Evolutionary conservation across 2,888 invertebrate genomes (phyloP).

Genomic region (Brenthis daphne): DNA sequence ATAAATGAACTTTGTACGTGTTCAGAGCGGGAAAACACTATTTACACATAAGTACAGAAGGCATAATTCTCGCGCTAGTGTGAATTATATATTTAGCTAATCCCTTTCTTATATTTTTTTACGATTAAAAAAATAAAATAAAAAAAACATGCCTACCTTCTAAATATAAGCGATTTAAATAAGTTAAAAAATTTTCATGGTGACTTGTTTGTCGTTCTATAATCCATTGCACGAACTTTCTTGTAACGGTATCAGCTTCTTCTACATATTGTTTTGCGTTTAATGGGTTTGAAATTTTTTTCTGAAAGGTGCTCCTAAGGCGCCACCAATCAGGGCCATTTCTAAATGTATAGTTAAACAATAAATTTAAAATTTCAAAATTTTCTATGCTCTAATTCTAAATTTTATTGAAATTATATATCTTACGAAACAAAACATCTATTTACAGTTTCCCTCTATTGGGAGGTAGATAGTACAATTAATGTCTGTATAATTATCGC

Average conservation of each 20-base stretch:
- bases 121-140: neutral
- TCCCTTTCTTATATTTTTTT: no score
- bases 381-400: neutral
- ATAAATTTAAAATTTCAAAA: neutral
- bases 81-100: no score
- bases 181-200: conserved; percentile 84
- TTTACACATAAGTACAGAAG: no score
- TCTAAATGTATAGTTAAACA: conserved; percentile 65
- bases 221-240: conserved; percentile 84
- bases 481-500: no score
- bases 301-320: conserved; percentile 90
- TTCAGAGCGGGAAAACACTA: no score
- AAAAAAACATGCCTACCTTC: conserved; percentile 84
- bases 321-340: conserved; percentile 93
- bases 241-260: conserved; percentile 84
- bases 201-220: conserved; percentile 49
- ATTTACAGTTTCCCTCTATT: no score
- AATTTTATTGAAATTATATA: no score
- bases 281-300: conserved; percentile 87
- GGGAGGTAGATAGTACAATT: no score
- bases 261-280: conserved; percentile 86
- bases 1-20: no score
- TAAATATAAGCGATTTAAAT: conserved; percentile 87
- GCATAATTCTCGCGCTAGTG: no score
- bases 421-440: neutral